Conservation (phyloP, 30 jellyfish, hydroid and myxozoan genomes). For the Rhopilema esculentum region DNA sequence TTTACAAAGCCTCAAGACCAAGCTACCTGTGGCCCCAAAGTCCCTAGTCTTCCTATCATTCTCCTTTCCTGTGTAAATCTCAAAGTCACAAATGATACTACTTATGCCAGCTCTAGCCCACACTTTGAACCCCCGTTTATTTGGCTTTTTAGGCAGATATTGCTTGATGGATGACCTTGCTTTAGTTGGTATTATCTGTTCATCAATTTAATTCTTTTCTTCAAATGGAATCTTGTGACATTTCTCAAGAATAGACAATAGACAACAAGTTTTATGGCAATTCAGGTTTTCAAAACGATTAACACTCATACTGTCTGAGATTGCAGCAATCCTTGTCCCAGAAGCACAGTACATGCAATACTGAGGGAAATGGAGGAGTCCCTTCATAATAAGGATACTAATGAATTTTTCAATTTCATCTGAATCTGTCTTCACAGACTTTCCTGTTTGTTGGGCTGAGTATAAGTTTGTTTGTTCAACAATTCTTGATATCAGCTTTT, state of each 20-base stretch:
- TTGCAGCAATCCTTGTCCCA: slow-evolving; percentile 3
- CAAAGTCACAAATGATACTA: slow-evolving; percentile 15
- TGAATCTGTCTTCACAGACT: too few species aligned
- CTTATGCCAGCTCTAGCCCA: slow-evolving; percentile 26
- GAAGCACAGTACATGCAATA: not conserved
- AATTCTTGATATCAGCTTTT: too few species aligned
- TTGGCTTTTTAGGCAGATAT: slow-evolving; percentile 8
- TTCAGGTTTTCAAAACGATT: slow-evolving; percentile 4
- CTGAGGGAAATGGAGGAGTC: slow-evolving; percentile 1
- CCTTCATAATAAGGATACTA: not conserved
- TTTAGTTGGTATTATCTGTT: slow-evolving; percentile 6
- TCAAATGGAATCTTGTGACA: slow-evolving; percentile 2
- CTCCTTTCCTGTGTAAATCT: slow-evolving; percentile 16
- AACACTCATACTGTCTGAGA: not conserved
- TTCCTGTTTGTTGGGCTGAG: not conserved
- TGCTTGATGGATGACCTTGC: slow-evolving; percentile 19
- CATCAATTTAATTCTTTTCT: not conserved
- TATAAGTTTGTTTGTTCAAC: not conserved
- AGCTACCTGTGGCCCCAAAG: slow-evolving; percentile 25
- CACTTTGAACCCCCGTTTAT: slow-evolving; percentile 17
- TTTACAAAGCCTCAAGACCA: slow-evolving; percentile 17
- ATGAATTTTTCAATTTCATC: not conserved
- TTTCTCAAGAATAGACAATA: not conserved
- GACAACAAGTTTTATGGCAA: not conserved
- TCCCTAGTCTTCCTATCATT: slow-evolving; percentile 3